These are phyloP conservation scores for Rhea americana DNA, from an alignment of 2,113 vertebrate genomes.

Conservation along the genomic window DNA sequence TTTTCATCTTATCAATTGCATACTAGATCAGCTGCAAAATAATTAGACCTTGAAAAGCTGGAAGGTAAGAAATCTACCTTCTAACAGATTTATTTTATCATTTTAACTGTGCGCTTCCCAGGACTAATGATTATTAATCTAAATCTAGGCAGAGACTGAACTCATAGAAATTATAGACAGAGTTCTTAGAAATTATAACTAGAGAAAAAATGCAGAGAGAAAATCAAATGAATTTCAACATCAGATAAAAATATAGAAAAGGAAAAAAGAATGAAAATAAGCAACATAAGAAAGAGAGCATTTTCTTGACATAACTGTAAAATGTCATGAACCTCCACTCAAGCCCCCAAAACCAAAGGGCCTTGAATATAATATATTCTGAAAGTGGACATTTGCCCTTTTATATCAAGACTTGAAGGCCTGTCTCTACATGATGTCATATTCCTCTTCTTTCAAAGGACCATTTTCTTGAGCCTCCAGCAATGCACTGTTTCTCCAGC, in stretches of 20 bases:
- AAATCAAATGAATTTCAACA: conserved; percentile 39
- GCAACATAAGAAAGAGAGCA: fast-evolving
- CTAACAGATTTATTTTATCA: conserved; percentile 34
- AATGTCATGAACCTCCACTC: neutral
- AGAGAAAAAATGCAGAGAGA: neutral
- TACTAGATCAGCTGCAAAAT: conserved; percentile 32
- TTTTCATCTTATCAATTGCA: conserved; percentile 48
- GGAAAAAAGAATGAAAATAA: neutral
- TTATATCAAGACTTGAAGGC: neutral
- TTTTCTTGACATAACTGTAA: neutral
- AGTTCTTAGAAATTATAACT: neutral
- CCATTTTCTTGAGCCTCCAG: neutral
- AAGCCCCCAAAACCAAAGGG: neutral
- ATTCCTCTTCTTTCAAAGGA: neutral
- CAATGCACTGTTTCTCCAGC: neutral
- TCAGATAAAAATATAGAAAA: conserved; percentile 3
- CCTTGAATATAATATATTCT: neutral
- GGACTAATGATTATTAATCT: conserved; percentile 11
- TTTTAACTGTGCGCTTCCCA: conserved; percentile 20
- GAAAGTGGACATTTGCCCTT: neutral
- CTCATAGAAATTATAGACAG: conserved; percentile 1
- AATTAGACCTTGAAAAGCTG: conserved; percentile 51
- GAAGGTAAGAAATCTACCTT: neutral
- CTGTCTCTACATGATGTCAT: neutral
- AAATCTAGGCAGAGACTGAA: conserved; percentile 33